Evolutionary conservation across 2,888 invertebrate genomes (phyloP).

Genomic region (Coremacera marginata): DNA sequence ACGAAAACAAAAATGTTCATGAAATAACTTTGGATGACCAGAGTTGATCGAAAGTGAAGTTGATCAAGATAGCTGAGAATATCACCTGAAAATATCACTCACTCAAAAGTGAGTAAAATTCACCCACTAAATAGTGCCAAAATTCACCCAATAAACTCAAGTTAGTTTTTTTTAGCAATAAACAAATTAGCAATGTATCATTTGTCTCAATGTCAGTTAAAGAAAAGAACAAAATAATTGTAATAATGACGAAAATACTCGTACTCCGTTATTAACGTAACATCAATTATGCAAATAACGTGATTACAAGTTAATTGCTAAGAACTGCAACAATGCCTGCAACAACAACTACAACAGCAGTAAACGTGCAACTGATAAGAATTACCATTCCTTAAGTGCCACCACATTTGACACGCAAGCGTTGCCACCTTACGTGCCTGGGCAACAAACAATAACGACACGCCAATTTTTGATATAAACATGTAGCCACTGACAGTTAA

Average conservation of each 20-base stretch:
- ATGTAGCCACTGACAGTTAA: not conserved
- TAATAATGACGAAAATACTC: constrained; percentile 1
- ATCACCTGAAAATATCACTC: no score
- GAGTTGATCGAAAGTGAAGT: no score
- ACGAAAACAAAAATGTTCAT: no score
- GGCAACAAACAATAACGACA: not conserved
- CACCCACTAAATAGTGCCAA: no score
- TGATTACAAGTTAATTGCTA: constrained; percentile 12
- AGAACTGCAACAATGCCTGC: not conserved
- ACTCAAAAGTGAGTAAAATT: no score
- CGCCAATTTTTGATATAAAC: not conserved
- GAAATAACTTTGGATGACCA: no score
- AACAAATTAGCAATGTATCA: no score
- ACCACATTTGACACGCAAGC: not conserved
- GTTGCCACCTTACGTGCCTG: not conserved
- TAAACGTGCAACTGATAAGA: not conserved
- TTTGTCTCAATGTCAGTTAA: no score
- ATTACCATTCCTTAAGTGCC: not conserved
- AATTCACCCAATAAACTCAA: no score
- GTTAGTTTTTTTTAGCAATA: no score
- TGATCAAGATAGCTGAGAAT: no score
- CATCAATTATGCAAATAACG: constrained; percentile 14
- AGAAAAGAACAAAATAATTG: not conserved
- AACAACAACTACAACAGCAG: not conserved
- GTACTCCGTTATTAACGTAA: not conserved